Evolutionary conservation across 2,888 invertebrate genomes (phyloP), one percentile per base, ranked within the genome.

Genomic region (Blera fallax): DNA sequence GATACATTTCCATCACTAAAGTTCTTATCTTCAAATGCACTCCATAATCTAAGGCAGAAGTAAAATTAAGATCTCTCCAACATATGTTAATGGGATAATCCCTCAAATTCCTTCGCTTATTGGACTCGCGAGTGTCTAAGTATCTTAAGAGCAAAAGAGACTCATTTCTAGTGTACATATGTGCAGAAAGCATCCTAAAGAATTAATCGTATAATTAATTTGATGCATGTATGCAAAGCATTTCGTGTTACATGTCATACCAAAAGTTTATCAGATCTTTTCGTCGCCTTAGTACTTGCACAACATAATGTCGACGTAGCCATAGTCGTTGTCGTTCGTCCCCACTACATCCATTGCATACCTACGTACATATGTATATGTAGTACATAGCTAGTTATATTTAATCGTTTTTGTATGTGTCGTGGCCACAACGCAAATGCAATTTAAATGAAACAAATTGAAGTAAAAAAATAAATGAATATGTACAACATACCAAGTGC

Each of bases 191-290:
- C 83, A 87, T 82, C 77, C 90, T 89, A 89, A 89, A 89, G 84
- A 91, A 91, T 91, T 92, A 92, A 92, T 92, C 91, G 92, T 91
- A 90, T 92, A 92, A 92, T 92, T 92, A 92, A 92, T 92, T 92
- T 92, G 91, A 92, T 90, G 91, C 91, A 91, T 92, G 91, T 90
- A 92, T 92, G 87, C 87, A 89, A 89, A 88, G 88, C 88, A 88
- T 88, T 88, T 87, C 88, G 88, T 88, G 88, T 88, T 87, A 88
- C 88, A 88, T 88, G 88, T 88, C 88, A 88, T 88, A 88, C 87
- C 70, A 72, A 79, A 85, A 87, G 79, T 56, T 80, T 87, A 85
- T 87, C 85, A 87, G 87, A 87, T 87, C 81, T 78, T 87, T 87
- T 85, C 87, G 81, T 81, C 81, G 87, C 85, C 85, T 87, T 77